phyloP scores from a whole-genome alignment of 1,140 invertebrate species.

The Diprion similis region DNA sequence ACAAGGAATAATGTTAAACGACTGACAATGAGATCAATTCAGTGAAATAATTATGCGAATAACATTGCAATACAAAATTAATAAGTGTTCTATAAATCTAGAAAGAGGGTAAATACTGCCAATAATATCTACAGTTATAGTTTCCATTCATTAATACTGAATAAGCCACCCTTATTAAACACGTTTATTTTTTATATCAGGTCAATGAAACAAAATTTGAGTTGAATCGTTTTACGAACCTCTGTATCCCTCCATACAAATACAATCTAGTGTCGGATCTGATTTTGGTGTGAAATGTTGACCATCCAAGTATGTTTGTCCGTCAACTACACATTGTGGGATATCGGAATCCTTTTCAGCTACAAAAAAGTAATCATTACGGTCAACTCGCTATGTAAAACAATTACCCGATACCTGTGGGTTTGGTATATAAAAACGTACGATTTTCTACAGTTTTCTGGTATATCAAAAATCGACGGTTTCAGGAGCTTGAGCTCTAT shows the following conservation, averaged over 20 bases:
- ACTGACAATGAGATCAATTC: background rate
- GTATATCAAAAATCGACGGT: too few relatives aligned
- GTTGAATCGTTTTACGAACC: background rate
- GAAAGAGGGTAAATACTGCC: background rate
- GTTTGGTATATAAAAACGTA: too few relatives aligned
- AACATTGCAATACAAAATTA: background rate
- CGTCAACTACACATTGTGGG: constrained; percentile 40
- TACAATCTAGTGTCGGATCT: constrained; percentile 21
- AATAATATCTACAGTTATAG: too few relatives aligned
- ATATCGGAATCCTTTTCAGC: constrained; percentile 24
- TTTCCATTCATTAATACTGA: too few relatives aligned
- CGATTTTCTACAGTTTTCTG: too few relatives aligned
- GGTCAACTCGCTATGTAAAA: background rate
- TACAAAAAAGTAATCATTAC: constrained; percentile 22
- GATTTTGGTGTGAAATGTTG: constrained; percentile 28
- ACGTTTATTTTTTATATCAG: too few relatives aligned
- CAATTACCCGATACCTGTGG: too few relatives aligned
- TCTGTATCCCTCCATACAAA: constrained; percentile 23
- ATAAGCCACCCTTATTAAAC: too few relatives aligned
- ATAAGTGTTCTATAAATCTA: background rate
- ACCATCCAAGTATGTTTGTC: constrained; percentile 39
- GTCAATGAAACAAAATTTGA: background rate
- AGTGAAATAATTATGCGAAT: too few relatives aligned
- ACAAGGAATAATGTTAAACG: background rate
- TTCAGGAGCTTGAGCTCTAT: too few relatives aligned